Conservation (phyloP, 2,797 vertebrate genomes). For the Macropus fuliginosus region DNA sequence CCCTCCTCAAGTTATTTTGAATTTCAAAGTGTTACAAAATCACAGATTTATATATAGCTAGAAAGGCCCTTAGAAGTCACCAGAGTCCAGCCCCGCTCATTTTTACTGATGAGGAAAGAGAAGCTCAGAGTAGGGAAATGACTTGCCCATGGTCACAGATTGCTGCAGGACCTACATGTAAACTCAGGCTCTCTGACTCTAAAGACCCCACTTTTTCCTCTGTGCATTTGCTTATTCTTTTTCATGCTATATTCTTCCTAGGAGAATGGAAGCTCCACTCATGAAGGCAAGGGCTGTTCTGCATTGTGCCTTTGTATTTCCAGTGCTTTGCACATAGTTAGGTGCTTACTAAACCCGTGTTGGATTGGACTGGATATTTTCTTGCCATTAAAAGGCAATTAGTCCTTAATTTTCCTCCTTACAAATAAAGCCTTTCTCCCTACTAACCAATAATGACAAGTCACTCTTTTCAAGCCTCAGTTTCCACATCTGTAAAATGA, state of each 20-base stretch:
- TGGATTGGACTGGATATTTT: not conserved
- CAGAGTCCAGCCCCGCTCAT: not conserved
- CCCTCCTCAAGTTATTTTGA: not conserved
- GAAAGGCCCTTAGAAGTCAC: not conserved
- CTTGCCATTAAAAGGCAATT: not conserved
- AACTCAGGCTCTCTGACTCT: not conserved
- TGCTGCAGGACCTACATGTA: not conserved
- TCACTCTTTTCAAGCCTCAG: not conserved
- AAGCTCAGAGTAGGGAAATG: not conserved
- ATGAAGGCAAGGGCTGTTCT: not conserved
- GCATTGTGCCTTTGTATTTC: not conserved
- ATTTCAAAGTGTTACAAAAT: not conserved
- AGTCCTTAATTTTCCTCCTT: not conserved
- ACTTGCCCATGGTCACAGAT: not conserved
- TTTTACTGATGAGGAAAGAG: not conserved
- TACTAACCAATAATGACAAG: not conserved
- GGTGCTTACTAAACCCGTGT: not conserved
- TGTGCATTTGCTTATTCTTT: not conserved
- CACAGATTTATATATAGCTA: not conserved
- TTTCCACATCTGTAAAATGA: not conserved
- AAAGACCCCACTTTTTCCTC: not conserved
- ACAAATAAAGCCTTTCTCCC: not conserved
- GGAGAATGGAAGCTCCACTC: not conserved
- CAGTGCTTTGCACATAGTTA: not conserved
- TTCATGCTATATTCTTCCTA: not conserved